phyloP scores from a whole-genome alignment of 1,140 invertebrate species.

The Drosophila ficusphila region DNA sequence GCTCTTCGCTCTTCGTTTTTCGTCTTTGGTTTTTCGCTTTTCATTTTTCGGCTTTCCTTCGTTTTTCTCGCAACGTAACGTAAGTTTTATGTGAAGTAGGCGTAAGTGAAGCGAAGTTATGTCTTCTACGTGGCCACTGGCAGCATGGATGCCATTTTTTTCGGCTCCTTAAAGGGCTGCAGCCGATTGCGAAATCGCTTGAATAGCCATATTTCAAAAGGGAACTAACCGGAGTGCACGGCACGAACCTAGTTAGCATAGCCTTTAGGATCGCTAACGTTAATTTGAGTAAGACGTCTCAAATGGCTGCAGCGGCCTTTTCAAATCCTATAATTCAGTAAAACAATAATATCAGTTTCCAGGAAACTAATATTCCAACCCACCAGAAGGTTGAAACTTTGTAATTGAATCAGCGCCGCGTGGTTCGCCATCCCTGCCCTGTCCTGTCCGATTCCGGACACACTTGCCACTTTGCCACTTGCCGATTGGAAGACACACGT shows the following conservation, averaged over 20 bases:
- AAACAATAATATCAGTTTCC: no score
- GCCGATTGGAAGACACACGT: slow-evolving; percentile 21
- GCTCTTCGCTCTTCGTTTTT: background rate
- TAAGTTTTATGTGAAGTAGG: slow-evolving; percentile 70
- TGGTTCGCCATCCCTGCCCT: slow-evolving; percentile 9
- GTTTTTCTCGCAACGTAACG: slow-evolving; percentile 6
- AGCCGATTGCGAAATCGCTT: background rate
- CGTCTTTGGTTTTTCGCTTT: background rate
- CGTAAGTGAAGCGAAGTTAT: slow-evolving; percentile 71
- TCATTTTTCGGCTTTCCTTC: background rate
- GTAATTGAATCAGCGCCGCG: slow-evolving; percentile 1
- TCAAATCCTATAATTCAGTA: no score
- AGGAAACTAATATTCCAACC: no score
- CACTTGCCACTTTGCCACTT: slow-evolving; percentile 25
- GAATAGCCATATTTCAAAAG: background rate
- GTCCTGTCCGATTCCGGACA: background rate
- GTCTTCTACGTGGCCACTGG: slow-evolving; percentile 55
- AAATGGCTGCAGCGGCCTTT: no score
- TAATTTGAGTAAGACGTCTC: background rate
- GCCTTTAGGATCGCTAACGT: background rate
- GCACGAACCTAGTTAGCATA: background rate
- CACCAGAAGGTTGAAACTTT: no score
- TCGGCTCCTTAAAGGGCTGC: background rate
- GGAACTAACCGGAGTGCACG: background rate
- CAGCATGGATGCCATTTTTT: slow-evolving; percentile 26